Evolutionary conservation across 1,140 invertebrate genomes (phyloP).

Genomic region (Zeugodacus cucurbitae): DNA sequence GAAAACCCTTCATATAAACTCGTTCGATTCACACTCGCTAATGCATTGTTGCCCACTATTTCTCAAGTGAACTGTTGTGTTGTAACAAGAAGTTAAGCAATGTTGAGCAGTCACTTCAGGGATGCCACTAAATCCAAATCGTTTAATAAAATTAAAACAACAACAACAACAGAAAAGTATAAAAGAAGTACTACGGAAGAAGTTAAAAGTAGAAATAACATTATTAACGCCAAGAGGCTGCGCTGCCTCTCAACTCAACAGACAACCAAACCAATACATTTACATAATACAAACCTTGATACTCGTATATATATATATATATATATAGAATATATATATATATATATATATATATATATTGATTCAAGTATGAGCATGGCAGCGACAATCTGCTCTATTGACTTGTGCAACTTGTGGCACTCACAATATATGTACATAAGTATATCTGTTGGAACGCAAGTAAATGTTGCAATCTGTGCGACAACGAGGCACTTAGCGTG

Average conservation of each 20-base stretch:
- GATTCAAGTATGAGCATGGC: background rate
- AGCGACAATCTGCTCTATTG: background rate
- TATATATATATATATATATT: background rate
- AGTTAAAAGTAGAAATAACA: slow-evolving; percentile 8
- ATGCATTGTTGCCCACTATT: background rate
- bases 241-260: background rate
- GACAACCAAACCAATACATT: background rate
- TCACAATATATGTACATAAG: background rate
- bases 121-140: background rate
- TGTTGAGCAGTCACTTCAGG: background rate
- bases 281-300: too few relatives aligned
- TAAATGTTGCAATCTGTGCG: background rate
- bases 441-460: background rate
- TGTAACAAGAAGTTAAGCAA: background rate
- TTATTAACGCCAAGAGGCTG: slow-evolving; percentile 12
- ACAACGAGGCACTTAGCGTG: background rate
- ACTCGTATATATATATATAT: too few relatives aligned
- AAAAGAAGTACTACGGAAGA: background rate
- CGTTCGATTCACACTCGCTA: background rate
- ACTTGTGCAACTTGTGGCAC: background rate
- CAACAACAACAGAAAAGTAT: background rate
- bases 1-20: background rate
- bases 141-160: slow-evolving; percentile 1
- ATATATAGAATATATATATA: too few relatives aligned
- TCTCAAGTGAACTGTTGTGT: background rate